Conservation (phyloP, 2,113 vertebrate genomes). For the Phodopus roborovskii region DNA sequence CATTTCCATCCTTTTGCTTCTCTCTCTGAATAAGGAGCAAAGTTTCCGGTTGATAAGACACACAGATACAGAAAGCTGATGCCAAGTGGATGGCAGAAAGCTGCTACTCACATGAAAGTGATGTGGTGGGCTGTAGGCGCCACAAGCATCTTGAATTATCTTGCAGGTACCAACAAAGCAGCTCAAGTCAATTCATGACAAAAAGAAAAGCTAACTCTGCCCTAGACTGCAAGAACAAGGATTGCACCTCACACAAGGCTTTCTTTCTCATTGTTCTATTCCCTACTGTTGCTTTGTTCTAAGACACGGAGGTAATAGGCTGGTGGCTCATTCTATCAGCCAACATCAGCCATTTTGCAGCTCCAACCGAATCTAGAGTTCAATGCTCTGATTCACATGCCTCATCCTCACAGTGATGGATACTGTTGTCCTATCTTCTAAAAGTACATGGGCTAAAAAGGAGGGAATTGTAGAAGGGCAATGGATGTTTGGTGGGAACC, state of each 20-base stretch:
- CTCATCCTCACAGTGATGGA: neutral
- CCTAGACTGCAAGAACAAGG: neutral
- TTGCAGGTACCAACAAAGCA: neutral
- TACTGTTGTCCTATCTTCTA: neutral
- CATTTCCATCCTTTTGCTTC: conserved; percentile 10
- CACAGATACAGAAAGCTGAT: neutral
- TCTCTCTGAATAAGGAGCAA: neutral
- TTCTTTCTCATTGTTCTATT: neutral
- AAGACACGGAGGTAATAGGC: neutral
- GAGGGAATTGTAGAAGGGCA: neutral
- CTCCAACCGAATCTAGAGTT: neutral
- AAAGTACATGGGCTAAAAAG: neutral
- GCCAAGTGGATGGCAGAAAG: accelerated
- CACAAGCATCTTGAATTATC: neutral
- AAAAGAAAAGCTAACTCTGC: neutral
- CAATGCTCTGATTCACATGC: neutral
- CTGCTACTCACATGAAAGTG: neutral
- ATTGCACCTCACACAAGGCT: neutral
- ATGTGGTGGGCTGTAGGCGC: neutral
- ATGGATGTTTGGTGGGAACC: neutral
- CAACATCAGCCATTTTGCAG: neutral
- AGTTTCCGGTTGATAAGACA: neutral
- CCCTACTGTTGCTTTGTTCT: neutral
- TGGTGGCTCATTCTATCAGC: neutral
- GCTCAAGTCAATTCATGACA: neutral